A percentile compares a stretch with the other conserved stretches of the same genome.
Evolutionary conservation across 2,113 vertebrate species (phyloP).

Genomic region (Neogobius melanostomus): DNA sequence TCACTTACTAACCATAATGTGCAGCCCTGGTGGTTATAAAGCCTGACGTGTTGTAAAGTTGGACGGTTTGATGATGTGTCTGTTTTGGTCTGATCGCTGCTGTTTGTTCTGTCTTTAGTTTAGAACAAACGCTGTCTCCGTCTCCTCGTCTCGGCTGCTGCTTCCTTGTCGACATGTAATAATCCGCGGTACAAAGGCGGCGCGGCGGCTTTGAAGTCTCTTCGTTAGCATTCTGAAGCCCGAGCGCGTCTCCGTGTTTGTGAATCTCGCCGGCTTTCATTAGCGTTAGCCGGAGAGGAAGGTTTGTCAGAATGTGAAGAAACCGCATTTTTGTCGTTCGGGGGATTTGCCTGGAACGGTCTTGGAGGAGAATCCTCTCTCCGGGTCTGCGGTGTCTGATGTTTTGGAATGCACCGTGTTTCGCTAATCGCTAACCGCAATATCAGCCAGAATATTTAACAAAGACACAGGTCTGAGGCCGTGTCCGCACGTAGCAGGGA

Average conservation of each 20-base stretch:
- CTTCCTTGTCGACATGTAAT: slow-evolving; percentile 55
- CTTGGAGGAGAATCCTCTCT: slow-evolving; percentile 9
- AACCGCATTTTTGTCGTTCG: slow-evolving; percentile 42
- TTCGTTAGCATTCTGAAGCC: slow-evolving; percentile 58
- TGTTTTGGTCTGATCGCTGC: too few relatives aligned
- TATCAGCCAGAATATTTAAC: too few relatives aligned
- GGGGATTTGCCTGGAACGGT: slow-evolving; percentile 45
- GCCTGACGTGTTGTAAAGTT: too few relatives aligned
- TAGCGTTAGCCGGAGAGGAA: slow-evolving; percentile 63
- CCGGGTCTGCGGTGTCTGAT: too few relatives aligned
- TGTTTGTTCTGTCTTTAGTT: too few relatives aligned
- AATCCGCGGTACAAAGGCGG: slow-evolving; percentile 43
- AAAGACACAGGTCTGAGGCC: too few relatives aligned
- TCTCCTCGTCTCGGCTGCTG: slow-evolving; percentile 18
- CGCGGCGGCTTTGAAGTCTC: slow-evolving; percentile 68
- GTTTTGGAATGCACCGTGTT: too few relatives aligned
- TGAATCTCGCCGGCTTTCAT: slow-evolving; percentile 64
- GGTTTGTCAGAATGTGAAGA: slow-evolving; percentile 41
- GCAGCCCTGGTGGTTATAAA: too few relatives aligned
- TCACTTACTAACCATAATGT: too few relatives aligned
- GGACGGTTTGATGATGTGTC: too few relatives aligned
- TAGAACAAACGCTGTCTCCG: background rate
- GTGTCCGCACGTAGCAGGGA: too few relatives aligned
- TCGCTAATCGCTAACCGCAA: too few relatives aligned
- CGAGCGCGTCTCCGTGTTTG: slow-evolving; percentile 52